These are phyloP conservation scores for Sebastes paucispinis DNA, from an alignment of 2,797 vertebrate genomes.

Conservation along the genomic window DNA sequence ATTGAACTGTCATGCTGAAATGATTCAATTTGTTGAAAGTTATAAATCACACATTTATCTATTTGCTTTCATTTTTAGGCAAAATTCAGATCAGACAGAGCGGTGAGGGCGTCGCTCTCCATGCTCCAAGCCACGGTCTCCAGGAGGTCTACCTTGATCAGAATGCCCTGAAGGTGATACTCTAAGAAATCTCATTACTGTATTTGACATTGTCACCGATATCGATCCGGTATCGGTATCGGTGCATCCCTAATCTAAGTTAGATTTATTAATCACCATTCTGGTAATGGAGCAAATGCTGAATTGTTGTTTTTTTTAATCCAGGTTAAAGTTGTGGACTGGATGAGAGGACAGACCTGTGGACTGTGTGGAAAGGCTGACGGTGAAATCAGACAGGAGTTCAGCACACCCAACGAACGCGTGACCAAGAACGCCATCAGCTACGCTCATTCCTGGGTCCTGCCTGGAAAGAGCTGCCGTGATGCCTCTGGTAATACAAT, in stretches of 20 bases:
- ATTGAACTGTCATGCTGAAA: neutral
- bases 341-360: constrained; percentile 86
- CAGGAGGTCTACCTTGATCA: constrained; percentile 80
- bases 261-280: neutral
- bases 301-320: neutral
- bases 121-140: constrained; percentile 77
- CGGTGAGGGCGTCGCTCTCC: constrained; percentile 74
- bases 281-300: neutral
- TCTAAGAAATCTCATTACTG: neutral
- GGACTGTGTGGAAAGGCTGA: constrained; percentile 87
- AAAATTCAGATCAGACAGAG: constrained; percentile 66
- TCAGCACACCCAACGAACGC: constrained; percentile 75
- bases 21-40: neutral
- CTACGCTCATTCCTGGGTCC: constrained; percentile 85
- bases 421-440: constrained; percentile 75
- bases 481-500: constrained; percentile 68
- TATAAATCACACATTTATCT: neutral
- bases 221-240: too few relatives aligned
- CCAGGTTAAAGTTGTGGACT: constrained; percentile 81
- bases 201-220: neutral
- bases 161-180: constrained; percentile 70
- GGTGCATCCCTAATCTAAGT: neutral
- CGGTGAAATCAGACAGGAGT: constrained; percentile 83
- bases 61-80: constrained; percentile 51
- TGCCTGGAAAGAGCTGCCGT: constrained; percentile 79